Evolutionary conservation across 2,888 invertebrate species (phyloP), one percentile per base, ranked within the genome.

Genomic region (Andrena fulva): DNA sequence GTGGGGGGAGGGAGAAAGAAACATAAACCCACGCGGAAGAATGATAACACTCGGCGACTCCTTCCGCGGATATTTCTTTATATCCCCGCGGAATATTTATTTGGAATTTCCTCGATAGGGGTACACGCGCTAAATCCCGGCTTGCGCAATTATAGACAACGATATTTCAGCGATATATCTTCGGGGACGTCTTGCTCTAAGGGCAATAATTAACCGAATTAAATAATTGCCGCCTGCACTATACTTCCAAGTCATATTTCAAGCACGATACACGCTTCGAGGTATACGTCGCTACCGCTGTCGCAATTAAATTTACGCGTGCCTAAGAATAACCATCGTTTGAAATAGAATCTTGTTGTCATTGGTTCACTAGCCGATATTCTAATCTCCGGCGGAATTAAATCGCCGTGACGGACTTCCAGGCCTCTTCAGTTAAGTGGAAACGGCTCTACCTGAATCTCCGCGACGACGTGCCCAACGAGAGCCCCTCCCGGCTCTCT

Each of bases 241-340:
- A 80, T 87, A 89, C 82, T 82, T 80, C 77, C 89, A 85, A 86
- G 89, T 84, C 80, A 89, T 89, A 89, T 86, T 89, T 89, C 89
- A 89, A 85, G 70, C 87, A 75, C 88, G 78, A 88, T 89, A 88
- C 87, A 88, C 76, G 86, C 80, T 88, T 85, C 79, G 83, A 72
- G 84, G 66, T 81, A 84, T 82, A 82, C 87, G 88, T 86, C 86
- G 85, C 86, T 85, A 83, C 77, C 86, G 77, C 87, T 86, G 89
- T 89, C 89, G 89, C 89, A 88, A 89, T 86, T 82, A 88, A 89
- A 89, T 89, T 89, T 88, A 89, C 85, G 89, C 84, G 80, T 86
- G 84, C 77, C 89, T 81, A 86, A 86, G 89, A 89, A 89, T 89
- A 89, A 86, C 82, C 62, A 71, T 50, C 83, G 83, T 82, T 83